These are phyloP conservation scores for Sebastes baramenuke DNA, from an alignment of 2,797 vertebrate genomes.

Conservation along the genomic window DNA sequence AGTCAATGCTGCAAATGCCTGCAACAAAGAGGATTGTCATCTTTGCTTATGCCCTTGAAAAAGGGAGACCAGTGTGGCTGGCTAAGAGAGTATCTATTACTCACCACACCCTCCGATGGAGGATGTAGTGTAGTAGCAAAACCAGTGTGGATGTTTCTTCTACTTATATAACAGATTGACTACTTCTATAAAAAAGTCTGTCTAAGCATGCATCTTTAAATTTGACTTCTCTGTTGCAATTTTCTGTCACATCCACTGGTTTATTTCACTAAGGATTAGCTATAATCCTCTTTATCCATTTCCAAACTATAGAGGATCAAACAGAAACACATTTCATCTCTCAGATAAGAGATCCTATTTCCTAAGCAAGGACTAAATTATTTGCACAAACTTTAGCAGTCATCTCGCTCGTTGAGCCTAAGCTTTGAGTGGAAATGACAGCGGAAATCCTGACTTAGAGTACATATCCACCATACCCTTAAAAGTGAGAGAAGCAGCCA, in stretches of 20 bases:
- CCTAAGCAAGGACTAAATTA: neutral
- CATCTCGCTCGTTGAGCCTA: neutral
- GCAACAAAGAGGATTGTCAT: neutral
- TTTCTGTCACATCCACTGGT: neutral
- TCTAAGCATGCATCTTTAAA: neutral
- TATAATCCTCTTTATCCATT: constrained; percentile 7
- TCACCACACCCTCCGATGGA: neutral
- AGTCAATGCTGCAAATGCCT: neutral
- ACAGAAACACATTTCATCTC: constrained; percentile 5
- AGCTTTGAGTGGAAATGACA: constrained; percentile 21
- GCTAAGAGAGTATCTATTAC: neutral
- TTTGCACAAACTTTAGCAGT: neutral
- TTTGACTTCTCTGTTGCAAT: neutral
- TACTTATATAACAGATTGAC: neutral
- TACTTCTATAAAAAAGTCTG: neutral
- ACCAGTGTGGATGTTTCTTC: neutral
- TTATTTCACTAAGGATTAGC: constrained; percentile 1
- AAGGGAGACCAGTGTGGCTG: neutral
- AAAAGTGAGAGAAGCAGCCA: constrained; percentile 16
- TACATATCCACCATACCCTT: neutral
- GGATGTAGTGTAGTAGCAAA: neutral
- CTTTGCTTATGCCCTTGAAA: neutral
- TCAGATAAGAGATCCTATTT: constrained; percentile 20
- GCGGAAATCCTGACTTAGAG: constrained; percentile 31
- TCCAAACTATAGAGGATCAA: constrained; percentile 20